Base-by-base conservation (phyloP, 23 tunicate genomes). In the Trididemnum clinides region DNA sequence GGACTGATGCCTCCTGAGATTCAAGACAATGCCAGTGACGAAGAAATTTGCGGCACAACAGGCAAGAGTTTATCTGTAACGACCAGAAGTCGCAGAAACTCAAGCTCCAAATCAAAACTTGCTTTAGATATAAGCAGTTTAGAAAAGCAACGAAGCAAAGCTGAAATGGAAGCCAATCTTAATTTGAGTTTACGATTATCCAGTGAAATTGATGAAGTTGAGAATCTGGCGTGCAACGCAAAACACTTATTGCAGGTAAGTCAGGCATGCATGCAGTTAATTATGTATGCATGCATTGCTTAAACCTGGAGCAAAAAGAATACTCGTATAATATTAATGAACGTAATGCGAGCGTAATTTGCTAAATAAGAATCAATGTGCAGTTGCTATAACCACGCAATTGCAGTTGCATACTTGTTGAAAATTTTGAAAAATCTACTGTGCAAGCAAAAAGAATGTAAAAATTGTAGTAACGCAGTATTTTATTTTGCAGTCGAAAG, bases 111-210 rank as follows among this genome's bases (percentile, higher is more conserved):
- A 4, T 3, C 20, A 59, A 10, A 15, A 15, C 54, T 44, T 10
- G 10, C 54, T 7, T 44, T 44, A 15, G 66, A 66, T 29, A 10
- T 28, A 2, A 78, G 50, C 0, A 74, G 65, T 32, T 28, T 84
- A 15, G 89, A 93, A 50, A 39, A 88, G 6, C 87, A 88, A 35
- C 36, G 54, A 35, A 64, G 87, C 0, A 64, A 82, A 30, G 72
- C 87, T 15, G 92, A 88, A 33, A 34, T 88, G 59, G 98, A 93
- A 80, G 92, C 92, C 3, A 93, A 91, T 51, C 80, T 93, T 1
- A 83, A 84, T 44, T 44, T 88, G 36, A 93, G 90, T 35, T 70
- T 88, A 37, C 86, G 89, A 0, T 75, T 93, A 10, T 37, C 92
- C 5, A 83, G 89, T 21, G 98, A 93, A 72, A 39, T 93, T 0